Base-by-base conservation (phyloP, 2,113 vertebrate species). In the Proterorhinus semilunaris region DNA sequence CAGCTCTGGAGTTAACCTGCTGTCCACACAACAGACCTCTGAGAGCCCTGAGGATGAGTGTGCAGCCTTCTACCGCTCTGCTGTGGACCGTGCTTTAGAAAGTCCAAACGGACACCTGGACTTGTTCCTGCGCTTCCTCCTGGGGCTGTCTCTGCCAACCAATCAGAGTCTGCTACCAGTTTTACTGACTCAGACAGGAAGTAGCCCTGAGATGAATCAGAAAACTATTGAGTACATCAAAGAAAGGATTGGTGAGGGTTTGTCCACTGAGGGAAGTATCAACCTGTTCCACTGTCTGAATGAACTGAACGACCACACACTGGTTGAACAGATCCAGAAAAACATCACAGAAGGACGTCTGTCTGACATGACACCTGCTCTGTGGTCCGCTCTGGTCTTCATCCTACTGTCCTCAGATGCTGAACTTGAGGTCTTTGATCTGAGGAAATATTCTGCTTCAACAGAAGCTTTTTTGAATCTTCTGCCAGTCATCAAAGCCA, bases 71-170 rank as follows among this genome's bases (percentile, higher is more conserved):
- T 21, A 84, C 48, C 57, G 74, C 45, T 66, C 6, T 9, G 83
- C 79, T 12, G 68, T 85, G 57, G 58, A 74, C 48, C 27, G 68
- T 17, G 72, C 82, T 21, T 57, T 85, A 45, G 9, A 68, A 21
- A 85, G 79, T 72, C 55, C 74, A 69, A 79, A 74, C 27, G 76
- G 83, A 77, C 79, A 79, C 48, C 36, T 77, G 52, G 73, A 82
- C 70, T 46, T 76, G 17, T 81, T 84, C 61, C 69, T 81, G 0
- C 78, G 74, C 7, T 83, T 83, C 54, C 82, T 84, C 43, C 13
- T 84, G 42, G 75, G 82, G 65, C 73, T 81, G 58, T 74, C 70
- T 10, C 6, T 71, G 42, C 8, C 55, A 45, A 66, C 71, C 65
- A 78, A 82, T 66, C 75, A 82, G 71, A 58, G 1, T 6, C 55